Evolutionary conservation across 2,113 vertebrate species (phyloP).

Genomic region (Catharus minimus): DNA sequence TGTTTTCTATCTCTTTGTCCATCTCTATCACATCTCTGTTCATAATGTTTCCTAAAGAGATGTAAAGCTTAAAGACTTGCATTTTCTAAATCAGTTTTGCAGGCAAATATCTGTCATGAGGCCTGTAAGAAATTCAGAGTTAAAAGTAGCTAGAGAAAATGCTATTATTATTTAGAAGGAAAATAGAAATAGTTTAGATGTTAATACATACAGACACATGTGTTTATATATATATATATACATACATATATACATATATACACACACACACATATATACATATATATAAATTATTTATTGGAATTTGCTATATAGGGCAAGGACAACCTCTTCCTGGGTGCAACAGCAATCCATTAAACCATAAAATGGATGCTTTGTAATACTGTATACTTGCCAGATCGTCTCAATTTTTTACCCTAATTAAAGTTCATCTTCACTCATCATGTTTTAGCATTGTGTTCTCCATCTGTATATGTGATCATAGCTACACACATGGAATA

Average conservation of each 20-base stretch:
- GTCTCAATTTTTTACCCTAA: background rate
- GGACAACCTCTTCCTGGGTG: background rate
- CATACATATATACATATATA: too few species aligned
- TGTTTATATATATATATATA: accelerated
- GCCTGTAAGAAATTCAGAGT: background rate
- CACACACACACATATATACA: too few species aligned
- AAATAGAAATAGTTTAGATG: background rate
- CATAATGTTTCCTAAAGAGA: background rate
- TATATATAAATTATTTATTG: background rate
- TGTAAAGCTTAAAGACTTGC: background rate
- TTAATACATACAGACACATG: accelerated
- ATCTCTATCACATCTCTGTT: background rate
- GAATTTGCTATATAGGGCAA: background rate
- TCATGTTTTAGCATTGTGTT: background rate
- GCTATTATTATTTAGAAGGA: background rate
- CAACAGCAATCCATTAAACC: background rate
- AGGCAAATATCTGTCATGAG: background rate
- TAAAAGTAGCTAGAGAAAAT: background rate
- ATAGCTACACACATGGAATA: background rate
- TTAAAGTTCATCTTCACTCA: background rate
- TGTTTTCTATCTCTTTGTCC: background rate
- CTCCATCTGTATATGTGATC: background rate
- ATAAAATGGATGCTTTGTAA: background rate
- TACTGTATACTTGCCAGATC: background rate
- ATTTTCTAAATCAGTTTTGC: background rate